A percentile compares a stretch with the other conserved stretches of the same genome.
These are phyloP conservation scores for Dasyornis broadbenti DNA, from an alignment of 2,113 vertebrate species.

Conservation along the genomic window DNA sequence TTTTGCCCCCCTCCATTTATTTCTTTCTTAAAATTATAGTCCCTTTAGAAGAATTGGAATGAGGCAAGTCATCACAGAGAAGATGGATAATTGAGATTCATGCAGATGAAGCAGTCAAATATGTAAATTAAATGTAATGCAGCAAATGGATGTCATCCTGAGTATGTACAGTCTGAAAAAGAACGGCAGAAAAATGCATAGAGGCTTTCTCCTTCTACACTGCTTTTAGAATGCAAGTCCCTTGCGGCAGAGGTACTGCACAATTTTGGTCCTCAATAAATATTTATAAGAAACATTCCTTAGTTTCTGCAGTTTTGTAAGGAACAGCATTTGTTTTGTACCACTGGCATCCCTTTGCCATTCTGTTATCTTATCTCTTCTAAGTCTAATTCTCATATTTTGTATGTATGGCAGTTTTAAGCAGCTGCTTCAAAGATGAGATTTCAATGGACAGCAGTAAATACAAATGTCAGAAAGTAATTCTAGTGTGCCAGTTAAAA, in stretches of 20 bases:
- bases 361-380: neutral
- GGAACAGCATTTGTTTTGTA: neutral
- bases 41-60: neutral
- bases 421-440: neutral
- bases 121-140: constrained; percentile 21
- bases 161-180: neutral
- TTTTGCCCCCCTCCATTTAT: neutral
- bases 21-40: neutral
- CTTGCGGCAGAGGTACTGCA: neutral
- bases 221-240: constrained; percentile 1
- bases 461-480: neutral
- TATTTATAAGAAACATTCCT: constrained; percentile 29
- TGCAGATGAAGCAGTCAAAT: constrained; percentile 20
- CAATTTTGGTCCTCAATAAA: constrained; percentile 13
- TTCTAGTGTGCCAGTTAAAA: neutral
- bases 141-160: neutral
- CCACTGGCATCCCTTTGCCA: neutral
- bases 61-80: neutral
- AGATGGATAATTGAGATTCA: constrained; percentile 2
- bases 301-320: neutral
- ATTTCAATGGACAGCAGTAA: neutral
- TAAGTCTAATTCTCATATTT: neutral
- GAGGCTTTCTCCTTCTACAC: neutral
- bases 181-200: neutral
- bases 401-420: neutral